Percentiles rank a stretch among this genome's conserved stretches.
Evolutionary conservation across 2,888 invertebrate species (phyloP).

Genomic region (Apotomis capreana): DNA sequence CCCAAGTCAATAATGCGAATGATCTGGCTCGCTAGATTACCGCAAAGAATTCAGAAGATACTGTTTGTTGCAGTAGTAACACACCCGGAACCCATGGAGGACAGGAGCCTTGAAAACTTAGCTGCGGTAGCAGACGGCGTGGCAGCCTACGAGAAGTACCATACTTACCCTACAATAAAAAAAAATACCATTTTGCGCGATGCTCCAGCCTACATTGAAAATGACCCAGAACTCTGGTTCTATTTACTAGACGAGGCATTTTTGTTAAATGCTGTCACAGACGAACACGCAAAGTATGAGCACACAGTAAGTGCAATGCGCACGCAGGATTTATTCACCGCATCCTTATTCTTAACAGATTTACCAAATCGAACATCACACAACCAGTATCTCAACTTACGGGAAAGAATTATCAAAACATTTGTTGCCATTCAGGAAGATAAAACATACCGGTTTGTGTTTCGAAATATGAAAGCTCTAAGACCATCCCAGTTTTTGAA

Average conservation of each 20-base stretch:
- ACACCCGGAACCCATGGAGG: slow-evolving; percentile 1
- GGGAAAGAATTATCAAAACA: slow-evolving; percentile 3
- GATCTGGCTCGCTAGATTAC: neutral
- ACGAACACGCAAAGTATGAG: neutral
- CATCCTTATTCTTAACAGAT: slow-evolving; percentile 7
- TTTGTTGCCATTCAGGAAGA: neutral
- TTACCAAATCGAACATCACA: neutral
- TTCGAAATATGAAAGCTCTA: neutral
- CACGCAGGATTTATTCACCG: neutral
- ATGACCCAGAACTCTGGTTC: slow-evolving; percentile 3
- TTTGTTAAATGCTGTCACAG: neutral
- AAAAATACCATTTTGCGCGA: neutral
- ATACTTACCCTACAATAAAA: neutral
- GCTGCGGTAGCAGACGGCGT: slow-evolving; percentile 1
- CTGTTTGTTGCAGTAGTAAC: neutral
- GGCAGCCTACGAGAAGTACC: slow-evolving; percentile 2
- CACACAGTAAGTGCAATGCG: neutral
- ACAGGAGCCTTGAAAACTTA: slow-evolving; percentile 2
- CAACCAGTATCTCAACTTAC: neutral
- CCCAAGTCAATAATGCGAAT: slow-evolving; percentile 2
- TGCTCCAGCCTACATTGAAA: neutral
- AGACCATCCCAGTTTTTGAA: neutral
- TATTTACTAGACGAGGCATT: neutral
- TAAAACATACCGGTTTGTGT: neutral
- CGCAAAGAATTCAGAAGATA: neutral